Conservation (phyloP, 2,888 invertebrate genomes). For the Coleophora deauratella region DNA sequence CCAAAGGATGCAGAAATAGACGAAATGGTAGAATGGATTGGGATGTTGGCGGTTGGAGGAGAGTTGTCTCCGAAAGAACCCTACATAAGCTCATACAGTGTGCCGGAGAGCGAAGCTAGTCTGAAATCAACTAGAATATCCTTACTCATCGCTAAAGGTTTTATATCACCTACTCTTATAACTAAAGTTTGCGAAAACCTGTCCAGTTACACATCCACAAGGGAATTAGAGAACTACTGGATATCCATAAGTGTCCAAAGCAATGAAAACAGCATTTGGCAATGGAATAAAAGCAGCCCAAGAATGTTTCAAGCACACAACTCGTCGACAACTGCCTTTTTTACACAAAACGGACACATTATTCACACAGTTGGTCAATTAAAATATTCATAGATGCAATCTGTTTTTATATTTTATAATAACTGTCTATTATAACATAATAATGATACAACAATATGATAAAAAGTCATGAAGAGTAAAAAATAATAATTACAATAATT, state of each 20-base stretch:
- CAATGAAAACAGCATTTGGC: constrained; percentile 46
- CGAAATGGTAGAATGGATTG: constrained; percentile 60
- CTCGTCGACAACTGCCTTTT: constrained; percentile 46
- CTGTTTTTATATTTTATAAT: constrained; percentile 1
- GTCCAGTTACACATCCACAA: constrained; percentile 31
- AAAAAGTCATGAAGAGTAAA: too few species aligned
- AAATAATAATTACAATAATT: too few species aligned
- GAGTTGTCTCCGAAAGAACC: constrained; percentile 35
- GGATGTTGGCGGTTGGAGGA: constrained; percentile 42
- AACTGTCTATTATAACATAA: too few species aligned
- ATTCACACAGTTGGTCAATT: constrained; percentile 50
- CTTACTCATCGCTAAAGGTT: constrained; percentile 42
- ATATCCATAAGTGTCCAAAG: constrained; percentile 48
- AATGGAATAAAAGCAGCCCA: constrained; percentile 36
- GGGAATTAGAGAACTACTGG: constrained; percentile 47
- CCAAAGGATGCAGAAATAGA: constrained; percentile 40
- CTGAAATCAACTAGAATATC: constrained; percentile 45
- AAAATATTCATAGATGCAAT: constrained; percentile 46
- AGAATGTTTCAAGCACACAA: constrained; percentile 53
- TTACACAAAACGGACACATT: constrained; percentile 29
- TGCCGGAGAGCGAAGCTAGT: constrained; percentile 40
- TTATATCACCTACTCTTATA: constrained; percentile 37
- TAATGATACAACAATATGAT: too few species aligned
- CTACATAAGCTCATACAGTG: constrained; percentile 49
- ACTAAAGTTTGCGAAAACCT: constrained; percentile 31